Evolutionary conservation across 2,888 invertebrate species (phyloP), one percentile per base, ranked within the genome.

Genomic region (Ganaspis brasiliensis): DNA sequence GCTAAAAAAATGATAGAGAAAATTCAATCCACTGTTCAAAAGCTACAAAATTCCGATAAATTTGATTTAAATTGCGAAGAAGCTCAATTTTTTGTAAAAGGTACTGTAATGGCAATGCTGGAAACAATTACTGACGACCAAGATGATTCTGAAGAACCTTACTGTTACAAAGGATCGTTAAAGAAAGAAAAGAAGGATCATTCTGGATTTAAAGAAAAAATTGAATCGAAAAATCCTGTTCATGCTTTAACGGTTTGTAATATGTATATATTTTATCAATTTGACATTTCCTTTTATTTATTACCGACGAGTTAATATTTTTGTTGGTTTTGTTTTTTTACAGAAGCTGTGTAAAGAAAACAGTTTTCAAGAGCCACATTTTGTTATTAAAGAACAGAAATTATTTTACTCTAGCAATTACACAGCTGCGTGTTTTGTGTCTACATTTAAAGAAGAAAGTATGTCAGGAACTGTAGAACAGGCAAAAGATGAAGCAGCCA

Each of bases 401-500:
- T 9, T 52, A 2, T 52, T 52, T 19, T 52, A 52, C 9, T 19
- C 52, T 8, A 19, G 19, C 9, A 52, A 52, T 19, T 52, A 90
- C 93, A 81, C 91, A 93, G 52, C 16, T 1, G 19, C 52, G 78
- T 95, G 94, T 85, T 84, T 87, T 78, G 92, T 95, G 21, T 93
- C 93, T 35, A 92, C 91, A 57, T 93, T 94, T 87, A 87, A 85
- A 83, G 94, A 94, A 75, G 86, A 89, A 82, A 94, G 94, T 76
- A 92, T 93, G 40, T 93, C 94, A 72, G 92, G 92, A 83, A 95
- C 94, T 74, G 95, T 95, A 89, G 94, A 95, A 88, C 92, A 93
- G 79, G 95, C 95, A 12, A 94, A 94, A 73, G 95, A 95, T 86
- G 89, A 92, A 37, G 94, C 94, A 55, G 94, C 95, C 1, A 90